phyloP scores from a whole-genome alignment of 2,113 vertebrate genomes.

The Ophthalmotilapia sp. region DNA sequence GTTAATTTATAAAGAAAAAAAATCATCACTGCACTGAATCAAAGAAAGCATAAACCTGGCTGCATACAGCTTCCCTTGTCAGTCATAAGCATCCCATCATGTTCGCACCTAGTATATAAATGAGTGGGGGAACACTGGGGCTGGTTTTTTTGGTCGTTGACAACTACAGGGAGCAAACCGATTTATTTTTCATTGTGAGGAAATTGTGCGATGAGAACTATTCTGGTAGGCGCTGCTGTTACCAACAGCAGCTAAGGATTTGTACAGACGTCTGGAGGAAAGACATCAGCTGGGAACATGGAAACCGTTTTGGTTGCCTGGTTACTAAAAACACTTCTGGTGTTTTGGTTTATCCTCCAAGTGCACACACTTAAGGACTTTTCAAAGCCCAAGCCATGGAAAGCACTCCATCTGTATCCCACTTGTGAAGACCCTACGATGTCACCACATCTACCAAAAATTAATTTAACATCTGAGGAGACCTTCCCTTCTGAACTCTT shows the following conservation, averaged over 20 bases:
- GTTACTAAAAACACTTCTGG: constrained; percentile 2
- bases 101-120: background rate
- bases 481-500: background rate
- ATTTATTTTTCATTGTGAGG: background rate
- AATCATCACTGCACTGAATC: background rate
- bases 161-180: background rate
- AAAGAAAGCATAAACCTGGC: background rate
- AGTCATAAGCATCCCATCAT: background rate
- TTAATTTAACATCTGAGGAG: background rate
- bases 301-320: background rate
- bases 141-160: background rate
- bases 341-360: background rate
- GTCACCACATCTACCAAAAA: background rate
- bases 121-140: background rate
- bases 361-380: background rate
- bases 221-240: background rate
- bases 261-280: background rate
- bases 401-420: background rate
- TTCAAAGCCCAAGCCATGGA: background rate
- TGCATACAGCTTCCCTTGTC: background rate
- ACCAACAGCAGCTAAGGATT: background rate
- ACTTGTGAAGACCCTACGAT: background rate
- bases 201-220: background rate
- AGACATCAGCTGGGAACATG: background rate
- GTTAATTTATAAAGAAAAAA: background rate